Evolutionary conservation across 2,888 invertebrate genomes (phyloP), one percentile per base, ranked within the genome.

Genomic region (Hirtodrosophila cameraria): DNA sequence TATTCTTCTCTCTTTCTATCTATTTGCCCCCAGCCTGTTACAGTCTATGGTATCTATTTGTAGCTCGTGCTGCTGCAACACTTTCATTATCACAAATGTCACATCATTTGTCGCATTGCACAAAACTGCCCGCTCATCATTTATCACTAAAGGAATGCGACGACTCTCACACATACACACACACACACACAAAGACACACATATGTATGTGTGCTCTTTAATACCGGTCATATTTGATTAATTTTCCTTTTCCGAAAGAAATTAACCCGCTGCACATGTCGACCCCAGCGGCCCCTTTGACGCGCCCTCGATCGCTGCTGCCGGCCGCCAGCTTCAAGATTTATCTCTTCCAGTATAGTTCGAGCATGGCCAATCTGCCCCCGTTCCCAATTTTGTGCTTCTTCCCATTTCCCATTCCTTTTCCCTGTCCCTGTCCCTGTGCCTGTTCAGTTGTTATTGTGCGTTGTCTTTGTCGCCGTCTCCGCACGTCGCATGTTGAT

Each of bases 161-260:
- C 58, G 57, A 33, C 41, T 52, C 41, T 35, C 58, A 12, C 54
- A 36, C 59, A 30, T 43, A 43, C 49, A 35, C 39, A 28, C 62
- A 18, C 35, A 49, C 35, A 55, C 50, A 28, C 42, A 42, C 39
- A 49, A 52, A 31, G 46, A 42, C 53, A 27, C 46, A 12, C 57
- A 15, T 53, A 49, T 54, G 52, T 46, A 50, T 30, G n/a, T n/a
- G n/a, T n/a, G 28, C 43, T 45, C 43, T 43, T 31, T 52, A 58
- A 59, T 54, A 61, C 36, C 46, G 28, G 48, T 41, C 58, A 78
- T 75, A 75, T 87, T 88, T 81, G 88, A 89, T 89, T 89, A 89
- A 89, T 89, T 80, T 79, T 65, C 75, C 78, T 89, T 87, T 88
- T 89, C 88, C 89, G 89, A 89, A 88, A 87, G 86, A 89, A 89